A percentile compares a stretch with the other conserved stretches of the same genome.
Evolutionary conservation across 2,797 vertebrate genomes (phyloP).

Genomic region (Amniataba percoides): DNA sequence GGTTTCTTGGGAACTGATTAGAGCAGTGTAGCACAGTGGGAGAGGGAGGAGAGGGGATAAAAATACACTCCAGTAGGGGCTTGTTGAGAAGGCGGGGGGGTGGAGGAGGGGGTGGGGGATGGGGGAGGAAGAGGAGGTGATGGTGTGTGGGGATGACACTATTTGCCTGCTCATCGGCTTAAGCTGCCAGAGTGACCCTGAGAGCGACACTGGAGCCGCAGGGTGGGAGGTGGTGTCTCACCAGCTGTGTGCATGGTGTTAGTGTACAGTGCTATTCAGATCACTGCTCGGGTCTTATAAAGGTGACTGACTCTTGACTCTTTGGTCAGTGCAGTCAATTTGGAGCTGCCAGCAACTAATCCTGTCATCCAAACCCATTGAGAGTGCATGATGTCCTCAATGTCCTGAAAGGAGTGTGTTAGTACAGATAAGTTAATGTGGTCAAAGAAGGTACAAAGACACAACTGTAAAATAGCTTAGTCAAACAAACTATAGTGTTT

Average conservation of each 20-base stretch:
- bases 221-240: conserved; percentile 45
- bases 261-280: conserved; percentile 31
- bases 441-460: conserved; percentile 11
- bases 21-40: conserved; percentile 65
- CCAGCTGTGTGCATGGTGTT: conserved; percentile 50
- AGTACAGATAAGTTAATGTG: conserved; percentile 6
- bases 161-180: conserved; percentile 65
- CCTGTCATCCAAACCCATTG: neutral
- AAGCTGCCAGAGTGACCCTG: conserved; percentile 71
- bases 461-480: conserved; percentile 13
- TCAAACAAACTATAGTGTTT: neutral
- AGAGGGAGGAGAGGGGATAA: conserved; percentile 73
- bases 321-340: conserved; percentile 26
- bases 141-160: conserved; percentile 66
- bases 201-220: conserved; percentile 54
- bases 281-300: conserved; percentile 29
- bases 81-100: conserved; percentile 60
- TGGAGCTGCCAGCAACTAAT: conserved; percentile 20
- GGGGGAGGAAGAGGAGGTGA: conserved; percentile 60
- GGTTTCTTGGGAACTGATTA: conserved; percentile 76
- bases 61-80: conserved; percentile 74
- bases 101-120: conserved; percentile 57
- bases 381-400: neutral
- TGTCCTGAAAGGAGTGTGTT: neutral
- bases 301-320: conserved; percentile 26